These are phyloP conservation scores for Cyclura pinguis DNA, from an alignment of 2,797 vertebrate species.

Conservation along the genomic window DNA sequence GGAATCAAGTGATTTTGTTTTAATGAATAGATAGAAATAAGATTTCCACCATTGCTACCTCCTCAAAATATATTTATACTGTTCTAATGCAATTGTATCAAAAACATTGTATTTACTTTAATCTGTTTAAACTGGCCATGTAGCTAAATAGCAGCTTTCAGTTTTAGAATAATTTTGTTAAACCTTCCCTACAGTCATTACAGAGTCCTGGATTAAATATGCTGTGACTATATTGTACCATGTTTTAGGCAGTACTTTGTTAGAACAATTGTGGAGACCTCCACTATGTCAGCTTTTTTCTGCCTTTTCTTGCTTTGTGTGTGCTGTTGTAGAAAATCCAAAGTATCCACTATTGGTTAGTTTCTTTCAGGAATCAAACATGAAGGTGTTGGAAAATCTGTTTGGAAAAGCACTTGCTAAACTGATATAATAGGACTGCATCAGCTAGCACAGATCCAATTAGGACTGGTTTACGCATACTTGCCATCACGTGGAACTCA, in stretches of 20 bases:
- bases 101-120: neutral
- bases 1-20: slow-evolving; percentile 38
- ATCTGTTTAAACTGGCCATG: neutral
- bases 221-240: neutral
- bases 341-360: neutral
- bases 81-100: neutral
- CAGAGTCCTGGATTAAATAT: neutral
- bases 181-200: neutral
- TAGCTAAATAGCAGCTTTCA: neutral
- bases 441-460: neutral
- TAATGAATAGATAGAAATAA: slow-evolving; percentile 38
- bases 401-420: neutral
- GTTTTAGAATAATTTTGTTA: slow-evolving; percentile 1
- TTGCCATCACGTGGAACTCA: neutral
- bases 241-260: neutral
- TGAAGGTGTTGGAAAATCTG: neutral
- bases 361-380: neutral
- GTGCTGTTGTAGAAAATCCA: neutral
- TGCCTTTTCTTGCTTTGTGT: neutral
- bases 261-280: neutral
- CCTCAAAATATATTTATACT: slow-evolving; percentile 37
- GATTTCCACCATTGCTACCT: slow-evolving; percentile 13
- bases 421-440: neutral
- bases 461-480: neutral
- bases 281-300: neutral